These are phyloP conservation scores for Sphaeramia orbicularis DNA, from an alignment of 2,797 vertebrate species.

Conservation along the genomic window DNA sequence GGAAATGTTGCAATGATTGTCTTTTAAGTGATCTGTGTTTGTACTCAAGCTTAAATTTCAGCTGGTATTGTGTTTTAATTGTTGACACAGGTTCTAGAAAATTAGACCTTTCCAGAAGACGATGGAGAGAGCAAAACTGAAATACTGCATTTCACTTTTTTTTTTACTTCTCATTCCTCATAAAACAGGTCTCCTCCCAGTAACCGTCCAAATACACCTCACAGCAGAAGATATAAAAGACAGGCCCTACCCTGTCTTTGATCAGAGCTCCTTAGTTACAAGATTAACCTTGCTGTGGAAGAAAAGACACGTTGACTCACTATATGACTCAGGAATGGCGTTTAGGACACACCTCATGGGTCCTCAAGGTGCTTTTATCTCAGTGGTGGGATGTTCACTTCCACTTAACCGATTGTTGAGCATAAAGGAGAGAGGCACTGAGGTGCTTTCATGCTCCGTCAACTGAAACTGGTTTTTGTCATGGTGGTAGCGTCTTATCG, in stretches of 20 bases:
- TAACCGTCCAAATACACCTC: slow-evolving; percentile 17
- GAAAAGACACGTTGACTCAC: slow-evolving; percentile 78
- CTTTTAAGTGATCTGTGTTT: not conserved
- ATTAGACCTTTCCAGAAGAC: not conserved
- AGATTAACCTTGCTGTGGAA: slow-evolving; percentile 50
- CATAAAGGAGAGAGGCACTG: slow-evolving; percentile 37
- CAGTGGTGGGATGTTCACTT: slow-evolving; percentile 28
- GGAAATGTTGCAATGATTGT: slow-evolving; percentile 1
- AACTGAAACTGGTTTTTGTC: slow-evolving; percentile 48
- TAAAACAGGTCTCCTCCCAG: slow-evolving; percentile 39
- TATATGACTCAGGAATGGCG: slow-evolving; percentile 69
- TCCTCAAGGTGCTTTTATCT: slow-evolving; percentile 63
- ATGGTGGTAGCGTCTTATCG: slow-evolving; percentile 23
- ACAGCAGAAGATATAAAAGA: slow-evolving; percentile 18
- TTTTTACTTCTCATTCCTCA: slow-evolving; percentile 15
- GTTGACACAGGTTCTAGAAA: not conserved
- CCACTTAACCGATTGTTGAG: slow-evolving; percentile 34
- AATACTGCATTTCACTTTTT: not conserved
- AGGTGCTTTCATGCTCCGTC: slow-evolving; percentile 51
- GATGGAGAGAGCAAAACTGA: not conserved
- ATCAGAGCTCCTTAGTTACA: slow-evolving; percentile 67
- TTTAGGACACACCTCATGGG: slow-evolving; percentile 73
- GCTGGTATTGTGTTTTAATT: not conserved
- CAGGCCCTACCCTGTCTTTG: slow-evolving; percentile 64
- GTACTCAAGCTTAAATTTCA: not conserved